phyloP scores from a whole-genome alignment of 2,797 vertebrate species.

The Peromyscus melanophrys region DNA sequence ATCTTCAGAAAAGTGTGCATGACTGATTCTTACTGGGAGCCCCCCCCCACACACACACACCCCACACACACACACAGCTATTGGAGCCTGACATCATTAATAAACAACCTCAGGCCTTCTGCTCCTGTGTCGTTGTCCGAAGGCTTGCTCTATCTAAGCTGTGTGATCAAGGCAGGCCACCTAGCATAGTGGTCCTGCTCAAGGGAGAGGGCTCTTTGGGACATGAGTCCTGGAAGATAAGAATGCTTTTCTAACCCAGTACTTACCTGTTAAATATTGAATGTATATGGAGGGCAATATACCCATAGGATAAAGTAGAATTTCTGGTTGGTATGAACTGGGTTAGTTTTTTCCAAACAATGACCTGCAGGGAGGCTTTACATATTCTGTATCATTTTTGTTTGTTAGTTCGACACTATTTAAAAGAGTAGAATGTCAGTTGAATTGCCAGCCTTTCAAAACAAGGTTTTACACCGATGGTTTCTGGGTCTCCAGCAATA shows the following conservation, averaged over 20 bases:
- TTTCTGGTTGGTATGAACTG: not conserved
- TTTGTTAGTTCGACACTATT: not conserved
- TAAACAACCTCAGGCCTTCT: not conserved
- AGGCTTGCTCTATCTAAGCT: not conserved
- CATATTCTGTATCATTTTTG: not conserved
- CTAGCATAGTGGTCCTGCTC: not conserved
- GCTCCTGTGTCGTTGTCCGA: not conserved
- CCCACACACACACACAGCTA: not conserved
- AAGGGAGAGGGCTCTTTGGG: not conserved
- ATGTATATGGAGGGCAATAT: not conserved
- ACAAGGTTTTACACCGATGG: not conserved
- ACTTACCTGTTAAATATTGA: not conserved
- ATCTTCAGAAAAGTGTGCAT: not conserved
- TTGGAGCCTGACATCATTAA: not conserved
- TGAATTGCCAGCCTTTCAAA: not conserved
- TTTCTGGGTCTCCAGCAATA: not conserved
- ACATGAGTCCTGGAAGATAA: too few relatives aligned
- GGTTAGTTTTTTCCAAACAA: not conserved
- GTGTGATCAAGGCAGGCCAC: rapidly evolving
- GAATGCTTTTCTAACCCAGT: too few relatives aligned
- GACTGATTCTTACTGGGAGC: rapidly evolving
- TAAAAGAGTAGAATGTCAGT: not conserved
- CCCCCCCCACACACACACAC: too few relatives aligned
- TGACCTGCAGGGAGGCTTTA: not conserved
- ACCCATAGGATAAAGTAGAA: not conserved